Base-by-base conservation (phyloP, 2,888 invertebrate genomes). In the Andrena trimmerana region DNA sequence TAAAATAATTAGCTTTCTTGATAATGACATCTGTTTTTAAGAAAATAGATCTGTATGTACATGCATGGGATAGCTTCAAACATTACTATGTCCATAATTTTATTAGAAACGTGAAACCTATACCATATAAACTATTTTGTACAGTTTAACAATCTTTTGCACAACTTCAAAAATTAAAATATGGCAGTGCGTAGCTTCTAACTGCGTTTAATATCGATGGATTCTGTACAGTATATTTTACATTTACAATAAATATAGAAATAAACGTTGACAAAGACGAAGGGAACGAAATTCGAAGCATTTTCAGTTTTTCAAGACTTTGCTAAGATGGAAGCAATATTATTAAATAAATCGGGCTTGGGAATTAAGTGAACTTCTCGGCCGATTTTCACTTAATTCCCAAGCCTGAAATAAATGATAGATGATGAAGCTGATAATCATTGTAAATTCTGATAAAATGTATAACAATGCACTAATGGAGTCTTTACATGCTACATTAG, bases 1-100 rank as follows among this genome's bases (percentile, higher is more conserved):
- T 52, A 71, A 66, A 73, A 54, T 52, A 68, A 78, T 78, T 76
- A 75, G 69, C 73, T 79, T 79, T 73, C 79, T 76, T 76, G 79
- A 83, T 72, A 76, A 83, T 74, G 73, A 81, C 20, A 62, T 60
- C 59, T 66, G 10, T 48, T 65, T 65, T 3, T 6, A 29, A 66
- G 42, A 67, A 62, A 78, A 75, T 71, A 50, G n/a, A 65, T 29
- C 57, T 65, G 59, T 63, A 73, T 57, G 13, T 74, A 50, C 27
- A 78, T 63, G 10, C 42, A 42, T 54, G n/a, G 31, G 69, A 72
- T 52, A 70, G 50, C 16, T 63, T 29, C 20, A 48, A 48, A 20
- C 27, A 68, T 50, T 63, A 59, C n/a, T 27, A 10, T 57, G 62
- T 76, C 52, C 42, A 54, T 54, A n/a, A 48, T 24, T 68, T 57